phyloP scores from a whole-genome alignment of 2,888 invertebrate species.

The Dryococelus australis region DNA sequence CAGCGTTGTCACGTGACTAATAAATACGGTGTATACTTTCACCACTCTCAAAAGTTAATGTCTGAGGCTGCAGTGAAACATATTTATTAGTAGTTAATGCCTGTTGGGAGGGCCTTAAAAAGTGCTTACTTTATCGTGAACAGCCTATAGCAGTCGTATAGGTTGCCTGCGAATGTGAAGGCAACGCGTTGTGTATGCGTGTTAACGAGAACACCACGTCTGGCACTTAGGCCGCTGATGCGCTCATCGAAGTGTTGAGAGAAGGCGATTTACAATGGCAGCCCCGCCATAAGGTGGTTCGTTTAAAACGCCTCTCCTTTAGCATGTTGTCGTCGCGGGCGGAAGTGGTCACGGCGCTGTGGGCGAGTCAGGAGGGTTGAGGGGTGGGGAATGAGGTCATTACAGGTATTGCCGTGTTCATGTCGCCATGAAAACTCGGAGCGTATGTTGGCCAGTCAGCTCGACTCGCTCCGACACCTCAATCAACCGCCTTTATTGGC shows the following conservation, averaged over 20 bases:
- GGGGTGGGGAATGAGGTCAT: not conserved
- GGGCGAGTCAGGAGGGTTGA: not conserved
- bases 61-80: too few species aligned
- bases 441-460: conserved; percentile 7
- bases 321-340: not conserved
- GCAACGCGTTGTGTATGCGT: not conserved
- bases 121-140: too few species aligned
- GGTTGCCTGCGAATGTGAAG: too few species aligned
- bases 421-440: not conserved
- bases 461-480: conserved; percentile 4
- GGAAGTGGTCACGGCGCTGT: too few species aligned
- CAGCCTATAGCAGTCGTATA: too few species aligned
- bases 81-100: too few species aligned
- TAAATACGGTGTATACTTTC: too few species aligned
- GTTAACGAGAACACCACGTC: not conserved
- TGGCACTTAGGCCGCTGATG: not conserved
- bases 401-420: conserved; percentile 10
- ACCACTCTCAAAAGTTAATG: too few species aligned
- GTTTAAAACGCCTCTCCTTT: conserved; percentile 1
- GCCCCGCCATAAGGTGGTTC: not conserved
- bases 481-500: conserved; percentile 10
- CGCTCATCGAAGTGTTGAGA: not conserved
- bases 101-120: too few species aligned
- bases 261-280: conserved; percentile 8
- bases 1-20: too few species aligned